Conservation (phyloP, 2,888 invertebrate genomes). For the Cantharis rufa region DNA sequence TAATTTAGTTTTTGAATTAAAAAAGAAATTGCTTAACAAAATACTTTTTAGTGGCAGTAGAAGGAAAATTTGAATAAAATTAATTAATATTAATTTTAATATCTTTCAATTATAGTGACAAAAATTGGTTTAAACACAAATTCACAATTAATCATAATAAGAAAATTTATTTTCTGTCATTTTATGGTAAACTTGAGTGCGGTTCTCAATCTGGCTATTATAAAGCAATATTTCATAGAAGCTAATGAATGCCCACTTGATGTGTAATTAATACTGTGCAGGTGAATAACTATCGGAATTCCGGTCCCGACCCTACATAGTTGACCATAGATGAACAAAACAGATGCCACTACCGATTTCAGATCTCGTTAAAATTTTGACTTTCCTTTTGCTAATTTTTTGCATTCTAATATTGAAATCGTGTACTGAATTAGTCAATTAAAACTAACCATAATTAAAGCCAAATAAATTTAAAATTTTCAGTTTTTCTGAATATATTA, state of each 20-base stretch:
- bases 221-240: slow-evolving; percentile 17
- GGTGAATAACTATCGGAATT: slow-evolving; percentile 24
- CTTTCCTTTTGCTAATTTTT: neutral
- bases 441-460: too few relatives aligned
- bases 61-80: neutral
- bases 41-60: neutral
- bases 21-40: neutral
- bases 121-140: neutral
- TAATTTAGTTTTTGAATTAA: neutral
- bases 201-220: slow-evolving; percentile 6
- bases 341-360: slow-evolving; percentile 10
- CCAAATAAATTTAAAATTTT: too few relatives aligned
- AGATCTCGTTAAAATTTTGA: slow-evolving; percentile 2
- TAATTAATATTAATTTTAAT: neutral
- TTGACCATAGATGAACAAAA: slow-evolving; percentile 12
- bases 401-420: neutral
- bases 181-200: neutral
- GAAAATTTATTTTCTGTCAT: neutral
- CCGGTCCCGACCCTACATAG: slow-evolving; percentile 19
- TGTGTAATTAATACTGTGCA: slow-evolving; percentile 21
- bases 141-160: neutral
- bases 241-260: slow-evolving; percentile 19
- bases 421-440: too few relatives aligned
- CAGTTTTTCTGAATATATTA: too few relatives aligned
- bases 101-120: neutral